A percentile compares a stretch with the other conserved stretches of the same genome.
These are phyloP conservation scores for Parnassius apollo DNA, from an alignment of 2,888 invertebrate genomes.

Conservation along the genomic window DNA sequence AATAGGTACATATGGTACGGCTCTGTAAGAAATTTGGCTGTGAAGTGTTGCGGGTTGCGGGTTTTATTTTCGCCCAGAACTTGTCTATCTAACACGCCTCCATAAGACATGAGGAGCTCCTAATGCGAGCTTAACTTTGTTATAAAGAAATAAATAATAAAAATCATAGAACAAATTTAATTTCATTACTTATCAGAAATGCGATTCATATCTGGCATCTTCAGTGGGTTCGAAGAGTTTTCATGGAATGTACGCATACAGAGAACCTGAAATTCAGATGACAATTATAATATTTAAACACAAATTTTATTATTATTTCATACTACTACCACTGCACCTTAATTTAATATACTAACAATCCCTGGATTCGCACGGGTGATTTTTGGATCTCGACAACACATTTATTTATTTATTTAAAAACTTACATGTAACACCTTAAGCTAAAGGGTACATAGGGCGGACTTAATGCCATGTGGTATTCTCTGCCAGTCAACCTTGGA, in stretches of 20 bases:
- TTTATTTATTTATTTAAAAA: no score
- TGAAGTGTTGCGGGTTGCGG: no score
- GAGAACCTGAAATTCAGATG: background rate
- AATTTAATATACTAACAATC: background rate
- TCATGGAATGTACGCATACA: background rate
- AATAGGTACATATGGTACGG: no score
- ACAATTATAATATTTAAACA: background rate
- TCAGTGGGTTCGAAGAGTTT: background rate
- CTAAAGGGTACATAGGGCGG: no score
- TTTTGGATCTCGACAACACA: no score
- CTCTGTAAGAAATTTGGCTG: no score
- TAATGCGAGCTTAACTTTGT: background rate
- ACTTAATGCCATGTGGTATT: no score
- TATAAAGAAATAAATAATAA: background rate
- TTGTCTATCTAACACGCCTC: background rate
- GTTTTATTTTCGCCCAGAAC: no score
- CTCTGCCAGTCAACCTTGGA: no score
- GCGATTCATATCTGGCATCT: background rate
- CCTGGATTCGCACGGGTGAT: no score
- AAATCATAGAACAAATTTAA: background rate
- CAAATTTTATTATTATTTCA: background rate
- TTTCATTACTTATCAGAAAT: slow-evolving; percentile 1
- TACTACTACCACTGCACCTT: background rate
- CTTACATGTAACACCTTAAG: no score
- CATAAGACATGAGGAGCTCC: background rate